Percentiles rank a stretch among this genome's conserved stretches.
Conservation (phyloP, 1,140 invertebrate genomes). For the Patella vulgata region DNA sequence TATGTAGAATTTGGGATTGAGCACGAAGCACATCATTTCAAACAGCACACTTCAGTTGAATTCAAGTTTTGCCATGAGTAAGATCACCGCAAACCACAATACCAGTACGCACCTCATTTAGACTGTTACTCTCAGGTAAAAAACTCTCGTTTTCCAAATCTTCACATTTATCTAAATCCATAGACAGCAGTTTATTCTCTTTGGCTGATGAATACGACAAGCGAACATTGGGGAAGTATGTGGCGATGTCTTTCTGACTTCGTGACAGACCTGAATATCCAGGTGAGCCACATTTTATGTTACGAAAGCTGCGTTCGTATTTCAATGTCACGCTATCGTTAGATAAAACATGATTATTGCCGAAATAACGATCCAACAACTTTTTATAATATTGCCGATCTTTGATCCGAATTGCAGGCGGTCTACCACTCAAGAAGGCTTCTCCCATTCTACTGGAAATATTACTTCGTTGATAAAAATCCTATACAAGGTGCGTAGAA, state of each 20-base stretch:
- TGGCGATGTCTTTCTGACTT: constrained; percentile 28
- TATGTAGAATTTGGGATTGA: too few relatives aligned
- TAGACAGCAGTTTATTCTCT: constrained; percentile 36
- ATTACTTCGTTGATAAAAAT: too few relatives aligned
- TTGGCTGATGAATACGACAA: constrained; percentile 47
- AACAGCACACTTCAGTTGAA: too few relatives aligned
- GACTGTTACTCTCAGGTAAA: constrained; percentile 37
- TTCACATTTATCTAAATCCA: constrained; percentile 31
- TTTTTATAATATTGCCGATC: constrained; percentile 60
- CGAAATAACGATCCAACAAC: constrained; percentile 59
- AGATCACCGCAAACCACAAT: constrained; percentile 5
- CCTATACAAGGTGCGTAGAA: too few relatives aligned
- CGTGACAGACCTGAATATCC: constrained; percentile 26
- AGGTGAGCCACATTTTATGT: too few relatives aligned
- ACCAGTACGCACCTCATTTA: constrained; percentile 7
- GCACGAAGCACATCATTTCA: too few relatives aligned
- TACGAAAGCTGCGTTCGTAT: constrained; percentile 4
- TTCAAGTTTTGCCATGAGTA: too few relatives aligned
- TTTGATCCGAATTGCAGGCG: constrained; percentile 50
- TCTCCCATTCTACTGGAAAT: constrained; percentile 27
- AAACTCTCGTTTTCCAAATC: constrained; percentile 37
- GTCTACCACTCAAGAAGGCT: constrained; percentile 39
- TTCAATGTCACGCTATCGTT: constrained; percentile 36
- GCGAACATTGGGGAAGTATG: constrained; percentile 50
- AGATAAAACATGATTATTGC: constrained; percentile 54